Percentiles rank a stretch among this genome's conserved stretches.
These are phyloP conservation scores for Scelioninae gen. 1 DNA, from an alignment of 2,888 invertebrate genomes.

Conservation along the genomic window DNA sequence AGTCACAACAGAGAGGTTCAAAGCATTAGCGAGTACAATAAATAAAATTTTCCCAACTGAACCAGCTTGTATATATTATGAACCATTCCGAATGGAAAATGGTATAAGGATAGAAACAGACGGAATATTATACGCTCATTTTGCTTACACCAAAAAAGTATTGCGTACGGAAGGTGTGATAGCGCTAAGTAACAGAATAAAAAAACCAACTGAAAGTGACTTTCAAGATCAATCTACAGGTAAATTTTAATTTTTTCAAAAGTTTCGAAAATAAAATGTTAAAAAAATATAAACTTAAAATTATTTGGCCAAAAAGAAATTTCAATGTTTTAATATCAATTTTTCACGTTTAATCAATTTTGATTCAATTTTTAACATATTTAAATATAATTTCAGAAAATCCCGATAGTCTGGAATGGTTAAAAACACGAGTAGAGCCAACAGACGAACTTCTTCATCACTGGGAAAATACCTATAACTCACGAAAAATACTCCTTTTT, in stretches of 20 bases:
- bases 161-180: conserved; percentile 11
- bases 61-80: conserved; percentile 14
- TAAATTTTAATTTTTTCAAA: background rate
- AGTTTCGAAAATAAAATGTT: background rate
- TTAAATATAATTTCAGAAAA: background rate
- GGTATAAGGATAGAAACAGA: conserved; percentile 4
- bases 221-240: background rate
- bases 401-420: conserved; percentile 13
- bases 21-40: conserved; percentile 1
- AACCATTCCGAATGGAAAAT: conserved; percentile 29
- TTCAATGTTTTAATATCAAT: background rate
- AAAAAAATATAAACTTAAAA: background rate
- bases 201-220: background rate
- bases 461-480: conserved; percentile 4
- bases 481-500: conserved; percentile 20
- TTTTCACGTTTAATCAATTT: background rate
- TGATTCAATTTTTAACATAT: background rate
- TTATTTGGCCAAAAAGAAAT: conserved; percentile 2
- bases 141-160: conserved; percentile 15
- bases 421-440: conserved; percentile 16
- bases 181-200: conserved; percentile 11
- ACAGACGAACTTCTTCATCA: conserved; percentile 10
- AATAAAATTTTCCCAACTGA: conserved; percentile 34
- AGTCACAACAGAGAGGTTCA: conserved; percentile 1
- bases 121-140: conserved; percentile 26